Base-by-base conservation (phyloP, 2,113 vertebrate species). In the Ageneiosus marmoratus region DNA sequence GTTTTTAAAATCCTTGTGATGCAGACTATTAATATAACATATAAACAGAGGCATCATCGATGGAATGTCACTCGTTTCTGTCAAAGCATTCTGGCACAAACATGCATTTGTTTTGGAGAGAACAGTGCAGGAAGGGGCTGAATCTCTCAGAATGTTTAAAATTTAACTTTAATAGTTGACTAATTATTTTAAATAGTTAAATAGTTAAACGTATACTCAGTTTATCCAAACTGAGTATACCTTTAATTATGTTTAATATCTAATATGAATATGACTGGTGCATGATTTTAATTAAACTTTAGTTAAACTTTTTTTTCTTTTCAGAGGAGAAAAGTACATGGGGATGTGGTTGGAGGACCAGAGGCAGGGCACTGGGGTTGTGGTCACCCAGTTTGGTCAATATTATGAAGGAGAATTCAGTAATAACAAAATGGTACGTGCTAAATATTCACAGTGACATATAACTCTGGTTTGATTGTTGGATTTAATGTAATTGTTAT, bases 241-340 rank as follows among this genome's bases (percentile, higher is more conserved):
- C 29, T 63, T 32, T 63, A 63, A 63, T 63, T 2, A 1, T 10
- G 29, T 63, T 65, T 34, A 32, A 34, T 41, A 44, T 12, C 20
- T 13, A 5, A 22, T 3, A 2, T 32, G n/a, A 74, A 75, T 22
- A 32, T 53, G 4, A 53, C 16, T 75, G 72, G 50, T 75, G 46
- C 44, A 53, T 51, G 27, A 0, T 51, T 46, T 15, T 13, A 56
- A 46, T 62, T 5, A 29, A 62, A n/a, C 55, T 77, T 58, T 41
- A 13, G 41, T n/a, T 58, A 41, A 41, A 15, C 29, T 24, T 69
- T n/a, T 67, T 58, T 84, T 12, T 58, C 22, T 46, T 65, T 34
- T n/a, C 85, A 99, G 98, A 87, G 98, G 98, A 51, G 96, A 99
- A 87, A 99, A 99, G 88, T 99, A 98, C 82, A 97, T 99, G 97